A percentile compares a stretch with the other conserved stretches of the same genome.
Conservation (phyloP, 2,113 vertebrate species). For the Stercorarius parasiticus region DNA sequence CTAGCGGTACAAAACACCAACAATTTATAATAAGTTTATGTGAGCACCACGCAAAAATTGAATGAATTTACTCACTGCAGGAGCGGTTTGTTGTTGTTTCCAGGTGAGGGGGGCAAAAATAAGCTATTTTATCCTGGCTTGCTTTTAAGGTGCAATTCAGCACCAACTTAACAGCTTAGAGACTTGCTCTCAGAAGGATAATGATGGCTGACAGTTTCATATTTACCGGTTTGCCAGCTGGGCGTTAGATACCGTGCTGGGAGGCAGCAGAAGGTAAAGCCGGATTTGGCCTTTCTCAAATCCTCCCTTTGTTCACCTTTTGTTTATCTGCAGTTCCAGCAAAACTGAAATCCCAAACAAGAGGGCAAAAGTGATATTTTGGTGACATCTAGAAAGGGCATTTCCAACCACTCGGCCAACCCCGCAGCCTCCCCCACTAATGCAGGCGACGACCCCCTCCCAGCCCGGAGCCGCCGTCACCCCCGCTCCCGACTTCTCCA, state of each 20-base stretch:
- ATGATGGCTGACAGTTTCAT: neutral
- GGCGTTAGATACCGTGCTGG: neutral
- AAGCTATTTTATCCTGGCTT: neutral
- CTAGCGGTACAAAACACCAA: neutral
- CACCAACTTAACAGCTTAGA: neutral
- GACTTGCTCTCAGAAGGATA: neutral
- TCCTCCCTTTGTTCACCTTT: conserved; percentile 9
- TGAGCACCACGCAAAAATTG: neutral
- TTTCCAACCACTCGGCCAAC: neutral
- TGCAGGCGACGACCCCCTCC: neutral
- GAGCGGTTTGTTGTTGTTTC: neutral
- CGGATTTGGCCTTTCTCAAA: neutral
- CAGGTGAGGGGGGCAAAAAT: neutral
- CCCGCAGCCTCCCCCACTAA: neutral
- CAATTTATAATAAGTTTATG: rapidly evolving
- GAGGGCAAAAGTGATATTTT: neutral
- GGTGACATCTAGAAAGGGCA: neutral
- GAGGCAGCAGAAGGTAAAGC: neutral
- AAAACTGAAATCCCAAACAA: neutral
- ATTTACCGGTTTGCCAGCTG: neutral
- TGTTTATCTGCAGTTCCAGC: neutral
- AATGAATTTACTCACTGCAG: neutral
- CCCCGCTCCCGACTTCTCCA: neutral
- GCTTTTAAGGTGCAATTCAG: neutral
- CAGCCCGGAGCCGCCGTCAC: neutral